Evolutionary conservation across 2,797 vertebrate genomes (phyloP).

Genomic region (Graptemys geographica): DNA sequence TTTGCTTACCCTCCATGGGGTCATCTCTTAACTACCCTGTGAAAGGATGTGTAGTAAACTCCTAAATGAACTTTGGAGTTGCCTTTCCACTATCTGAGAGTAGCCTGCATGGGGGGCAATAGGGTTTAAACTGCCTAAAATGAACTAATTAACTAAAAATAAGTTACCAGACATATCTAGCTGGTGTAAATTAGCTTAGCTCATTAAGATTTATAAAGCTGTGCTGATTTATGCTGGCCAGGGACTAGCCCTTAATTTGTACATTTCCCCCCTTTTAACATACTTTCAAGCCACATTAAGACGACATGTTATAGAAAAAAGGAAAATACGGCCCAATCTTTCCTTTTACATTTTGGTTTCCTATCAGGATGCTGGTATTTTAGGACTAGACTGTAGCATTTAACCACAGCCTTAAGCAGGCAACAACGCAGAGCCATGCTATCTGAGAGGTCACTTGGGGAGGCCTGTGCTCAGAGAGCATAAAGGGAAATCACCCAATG

Average conservation of each 20-base stretch:
- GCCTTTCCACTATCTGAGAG: not conserved
- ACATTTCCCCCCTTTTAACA: no score
- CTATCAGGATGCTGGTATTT: not conserved
- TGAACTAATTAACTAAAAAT: not conserved
- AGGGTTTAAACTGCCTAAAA: not conserved
- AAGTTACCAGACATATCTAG: not conserved
- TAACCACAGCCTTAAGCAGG: no score
- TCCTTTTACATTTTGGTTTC: not conserved
- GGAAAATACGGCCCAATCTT: not conserved
- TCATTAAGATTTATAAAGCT: not conserved
- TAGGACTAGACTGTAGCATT: no score
- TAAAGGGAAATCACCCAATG: no score
- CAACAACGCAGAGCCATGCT: no score
- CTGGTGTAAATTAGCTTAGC: not conserved
- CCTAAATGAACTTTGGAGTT: not conserved
- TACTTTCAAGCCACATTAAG: no score
- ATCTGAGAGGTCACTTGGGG: no score
- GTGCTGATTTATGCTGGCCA: not conserved
- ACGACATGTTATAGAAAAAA: no score
- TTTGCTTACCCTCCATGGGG: fast-evolving
- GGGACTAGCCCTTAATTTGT: not conserved
- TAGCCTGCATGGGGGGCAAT: not conserved
- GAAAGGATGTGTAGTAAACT: not conserved
- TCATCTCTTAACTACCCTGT: not conserved
- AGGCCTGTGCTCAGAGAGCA: no score